Evolutionary conservation across 2,888 invertebrate species (phyloP), one percentile per base, ranked within the genome.

Genomic region (Nysson spinosus): DNA sequence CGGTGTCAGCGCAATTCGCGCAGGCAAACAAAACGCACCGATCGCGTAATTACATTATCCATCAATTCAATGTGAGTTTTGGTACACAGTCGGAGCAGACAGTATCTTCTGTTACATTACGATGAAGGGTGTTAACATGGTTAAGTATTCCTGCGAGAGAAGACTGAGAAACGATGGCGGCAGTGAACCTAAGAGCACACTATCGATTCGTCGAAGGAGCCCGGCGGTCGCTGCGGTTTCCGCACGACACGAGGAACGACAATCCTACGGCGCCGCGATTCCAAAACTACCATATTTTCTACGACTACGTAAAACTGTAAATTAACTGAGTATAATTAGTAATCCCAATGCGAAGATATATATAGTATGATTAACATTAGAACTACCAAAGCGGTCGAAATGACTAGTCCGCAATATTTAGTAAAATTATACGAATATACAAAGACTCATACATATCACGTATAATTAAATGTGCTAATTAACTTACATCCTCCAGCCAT

Each of bases 131-230:
- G 28, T 39, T 34, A 50, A 46, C 14, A 17, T 7, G 26, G 37
- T 19, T 16, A 26, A 32, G 34, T 40, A 37, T 20, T 24, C 35
- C 30, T 12, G 20, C 46, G 47, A 30, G 19, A 37, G 60, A 55
- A 7, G 39, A 58, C 28, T 9, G 14, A 30, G 16, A n/a, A 32
- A 42, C 42, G 55, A 16, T 30, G 56, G 5, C 19, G 32, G 47
- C 11, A 34, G 20, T 16, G 51, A 22, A 43, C 42, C 52, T 34
- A 52, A 55, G 35, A 43, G 52, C 43, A 51, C 46, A 62, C 67
- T 75, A 72, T 75, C 67, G 72, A 75, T 75, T 65, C 55, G 47
- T 46, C 19, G 52, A 61, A 65, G 54, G 65, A 69, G 65, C 28
- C 28, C 66, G 55, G 30, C 37, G 55, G 56, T 50, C 56, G 56